Evolutionary conservation across 1,140 invertebrate genomes (phyloP).

Genomic region (Pseudomyrmex pallidus): DNA sequence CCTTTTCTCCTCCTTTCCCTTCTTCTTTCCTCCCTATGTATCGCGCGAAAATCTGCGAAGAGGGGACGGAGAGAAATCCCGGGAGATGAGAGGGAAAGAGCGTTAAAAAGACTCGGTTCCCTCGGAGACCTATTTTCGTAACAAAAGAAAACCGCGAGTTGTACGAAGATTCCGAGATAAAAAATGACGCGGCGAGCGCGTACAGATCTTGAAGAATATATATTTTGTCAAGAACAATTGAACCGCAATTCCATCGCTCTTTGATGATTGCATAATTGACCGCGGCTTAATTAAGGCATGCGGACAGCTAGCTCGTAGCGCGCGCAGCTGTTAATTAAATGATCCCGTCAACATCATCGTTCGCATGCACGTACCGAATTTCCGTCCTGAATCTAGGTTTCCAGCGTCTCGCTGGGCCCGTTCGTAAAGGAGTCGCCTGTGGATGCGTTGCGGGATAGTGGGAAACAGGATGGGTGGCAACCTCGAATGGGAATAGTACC

Average conservation of each 20-base stretch:
- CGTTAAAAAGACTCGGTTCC: slow-evolving; percentile 3
- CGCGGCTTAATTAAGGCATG: slow-evolving; percentile 76
- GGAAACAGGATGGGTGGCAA: not conserved
- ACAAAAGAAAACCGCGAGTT: not conserved
- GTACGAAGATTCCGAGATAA: not conserved
- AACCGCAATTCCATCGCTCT: slow-evolving; percentile 20
- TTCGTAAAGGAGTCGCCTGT: slow-evolving; percentile 22
- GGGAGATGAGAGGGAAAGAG: not conserved
- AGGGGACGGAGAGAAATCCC: not conserved
- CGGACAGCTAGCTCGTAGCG: not conserved
- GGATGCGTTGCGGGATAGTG: not conserved
- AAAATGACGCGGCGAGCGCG: not conserved
- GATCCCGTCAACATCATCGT: slow-evolving; percentile 72
- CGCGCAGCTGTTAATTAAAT: slow-evolving; percentile 76
- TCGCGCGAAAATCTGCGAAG: slow-evolving; percentile 9
- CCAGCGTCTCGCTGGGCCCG: not conserved
- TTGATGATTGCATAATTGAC: slow-evolving; percentile 80
- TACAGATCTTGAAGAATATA: not conserved
- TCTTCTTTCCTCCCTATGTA: not conserved
- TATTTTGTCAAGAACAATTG: slow-evolving; percentile 16
- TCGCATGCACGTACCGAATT: slow-evolving; percentile 33
- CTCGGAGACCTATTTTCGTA: slow-evolving; percentile 17
- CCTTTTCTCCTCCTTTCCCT: no score
- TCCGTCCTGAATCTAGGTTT: slow-evolving; percentile 28
- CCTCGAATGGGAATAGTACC: slow-evolving; percentile 47